phyloP scores from a whole-genome alignment of 1,140 invertebrate genomes.

The Drosophila triauraria region DNA sequence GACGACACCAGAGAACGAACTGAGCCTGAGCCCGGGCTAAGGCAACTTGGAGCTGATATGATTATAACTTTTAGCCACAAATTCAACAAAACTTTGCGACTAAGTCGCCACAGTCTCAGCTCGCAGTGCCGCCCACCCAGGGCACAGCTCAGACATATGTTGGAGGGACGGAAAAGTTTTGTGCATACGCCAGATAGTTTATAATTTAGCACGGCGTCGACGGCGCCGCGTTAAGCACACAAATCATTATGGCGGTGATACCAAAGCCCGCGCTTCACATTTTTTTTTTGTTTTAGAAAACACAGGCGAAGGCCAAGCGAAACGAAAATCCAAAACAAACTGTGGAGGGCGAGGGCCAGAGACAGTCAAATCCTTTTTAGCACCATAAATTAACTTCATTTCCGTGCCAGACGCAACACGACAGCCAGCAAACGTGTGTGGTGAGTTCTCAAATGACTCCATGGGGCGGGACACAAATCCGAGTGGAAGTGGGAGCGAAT shows the following conservation, averaged over 20 bases:
- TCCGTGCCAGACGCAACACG: constrained; percentile 78
- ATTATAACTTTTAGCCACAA: constrained; percentile 79
- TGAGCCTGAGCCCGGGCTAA: not conserved
- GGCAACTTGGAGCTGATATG: constrained; percentile 61
- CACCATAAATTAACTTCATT: constrained; percentile 83
- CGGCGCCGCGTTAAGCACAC: constrained; percentile 73
- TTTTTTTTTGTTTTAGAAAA: constrained; percentile 12
- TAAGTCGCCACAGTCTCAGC: constrained; percentile 54
- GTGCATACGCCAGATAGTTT: constrained; percentile 69
- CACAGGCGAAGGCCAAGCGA: constrained; percentile 4
- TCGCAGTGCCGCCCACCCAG: not conserved
- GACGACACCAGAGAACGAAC: not conserved
- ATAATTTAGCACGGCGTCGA: constrained; percentile 71
- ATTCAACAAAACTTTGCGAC: constrained; percentile 70
- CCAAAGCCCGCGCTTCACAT: constrained; percentile 35
- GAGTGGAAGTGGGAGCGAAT: constrained; percentile 5
- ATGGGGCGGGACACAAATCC: not conserved
- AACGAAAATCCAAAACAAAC: constrained; percentile 47
- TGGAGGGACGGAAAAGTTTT: constrained; percentile 56
- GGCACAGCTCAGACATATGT: constrained; percentile 39
- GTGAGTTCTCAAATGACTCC: constrained; percentile 37
- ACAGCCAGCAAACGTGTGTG: constrained; percentile 71
- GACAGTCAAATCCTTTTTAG: constrained; percentile 78
- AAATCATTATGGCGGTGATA: constrained; percentile 78
- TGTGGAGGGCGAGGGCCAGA: constrained; percentile 31